A percentile compares a stretch with the other conserved stretches of the same genome.
Conservation (phyloP, 2,888 invertebrate genomes). For the Harpalus rubripes region DNA sequence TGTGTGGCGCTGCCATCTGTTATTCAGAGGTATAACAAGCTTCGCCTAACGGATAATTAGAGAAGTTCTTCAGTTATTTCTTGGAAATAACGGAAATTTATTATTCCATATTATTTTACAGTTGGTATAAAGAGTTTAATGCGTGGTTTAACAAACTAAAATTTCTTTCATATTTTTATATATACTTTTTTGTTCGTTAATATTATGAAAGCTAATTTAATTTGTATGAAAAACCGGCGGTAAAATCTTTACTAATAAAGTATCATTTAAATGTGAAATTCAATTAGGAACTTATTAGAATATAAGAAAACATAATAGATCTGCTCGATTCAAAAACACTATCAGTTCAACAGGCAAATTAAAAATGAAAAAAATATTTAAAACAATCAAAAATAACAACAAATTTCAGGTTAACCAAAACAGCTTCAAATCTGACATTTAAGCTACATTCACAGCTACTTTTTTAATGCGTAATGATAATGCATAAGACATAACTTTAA, state of each 20-base stretch:
- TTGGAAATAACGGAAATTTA: slow-evolving; percentile 26
- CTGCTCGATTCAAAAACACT: too few relatives aligned
- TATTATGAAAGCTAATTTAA: slow-evolving; percentile 18
- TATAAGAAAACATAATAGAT: too few relatives aligned
- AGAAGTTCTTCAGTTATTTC: slow-evolving; percentile 2
- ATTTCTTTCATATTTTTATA: slow-evolving; percentile 18
- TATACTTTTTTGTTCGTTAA: not conserved
- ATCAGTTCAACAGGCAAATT: too few relatives aligned
- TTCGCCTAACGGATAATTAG: slow-evolving; percentile 14
- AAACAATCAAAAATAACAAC: too few relatives aligned
- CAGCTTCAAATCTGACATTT: too few relatives aligned
- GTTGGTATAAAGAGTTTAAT: slow-evolving; percentile 10
- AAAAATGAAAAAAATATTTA: too few relatives aligned
- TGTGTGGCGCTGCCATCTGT: slow-evolving; percentile 35
- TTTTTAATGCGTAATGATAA: too few relatives aligned
- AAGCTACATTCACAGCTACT: too few relatives aligned
- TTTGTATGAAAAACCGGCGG: not conserved
- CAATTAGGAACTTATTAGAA: not conserved
- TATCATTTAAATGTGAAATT: not conserved
- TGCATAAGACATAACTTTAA: too few relatives aligned
- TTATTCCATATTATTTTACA: slow-evolving; percentile 3
- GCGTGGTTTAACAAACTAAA: slow-evolving; percentile 28
- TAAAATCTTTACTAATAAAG: too few relatives aligned
- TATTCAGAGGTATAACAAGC: slow-evolving; percentile 26
- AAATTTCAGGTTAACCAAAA: too few relatives aligned